These are phyloP conservation scores for Arothron firmamentum DNA, from an alignment of 2,113 vertebrate genomes.

Conservation along the genomic window DNA sequence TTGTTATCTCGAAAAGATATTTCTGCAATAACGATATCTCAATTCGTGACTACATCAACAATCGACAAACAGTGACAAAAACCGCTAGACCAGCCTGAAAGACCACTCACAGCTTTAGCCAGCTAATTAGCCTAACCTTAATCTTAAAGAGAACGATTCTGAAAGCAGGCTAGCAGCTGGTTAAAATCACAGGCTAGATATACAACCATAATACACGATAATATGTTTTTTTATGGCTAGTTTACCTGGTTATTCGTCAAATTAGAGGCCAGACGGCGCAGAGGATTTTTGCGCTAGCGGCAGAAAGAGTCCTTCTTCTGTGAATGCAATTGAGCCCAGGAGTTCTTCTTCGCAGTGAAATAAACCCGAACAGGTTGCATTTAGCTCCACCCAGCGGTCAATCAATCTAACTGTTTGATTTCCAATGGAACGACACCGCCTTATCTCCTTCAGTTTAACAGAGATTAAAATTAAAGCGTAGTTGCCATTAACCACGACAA, in stretches of 20 bases:
- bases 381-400: conserved; percentile 12
- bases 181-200: not conserved
- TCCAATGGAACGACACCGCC: not conserved
- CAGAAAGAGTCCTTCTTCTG: conserved; percentile 26
- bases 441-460: not conserved
- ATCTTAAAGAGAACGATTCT: not conserved
- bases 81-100: not conserved
- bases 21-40: too few relatives aligned
- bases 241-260: not conserved
- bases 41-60: not conserved
- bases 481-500: not conserved
- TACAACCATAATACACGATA: not conserved
- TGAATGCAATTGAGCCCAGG: conserved; percentile 2
- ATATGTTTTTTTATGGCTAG: not conserved
- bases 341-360: conserved; percentile 20
- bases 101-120: not conserved
- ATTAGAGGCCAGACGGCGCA: not conserved
- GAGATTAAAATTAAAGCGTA: not conserved
- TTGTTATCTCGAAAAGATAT: too few relatives aligned
- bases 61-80: not conserved
- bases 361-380: rapidly evolving
- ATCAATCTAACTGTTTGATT: not conserved
- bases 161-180: not conserved
- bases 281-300: not conserved
- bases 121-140: conserved; percentile 27